Percentiles rank a stretch among this genome's conserved stretches.
phyloP scores from a whole-genome alignment of 2,888 invertebrate species.

The Neria commutata region DNA sequence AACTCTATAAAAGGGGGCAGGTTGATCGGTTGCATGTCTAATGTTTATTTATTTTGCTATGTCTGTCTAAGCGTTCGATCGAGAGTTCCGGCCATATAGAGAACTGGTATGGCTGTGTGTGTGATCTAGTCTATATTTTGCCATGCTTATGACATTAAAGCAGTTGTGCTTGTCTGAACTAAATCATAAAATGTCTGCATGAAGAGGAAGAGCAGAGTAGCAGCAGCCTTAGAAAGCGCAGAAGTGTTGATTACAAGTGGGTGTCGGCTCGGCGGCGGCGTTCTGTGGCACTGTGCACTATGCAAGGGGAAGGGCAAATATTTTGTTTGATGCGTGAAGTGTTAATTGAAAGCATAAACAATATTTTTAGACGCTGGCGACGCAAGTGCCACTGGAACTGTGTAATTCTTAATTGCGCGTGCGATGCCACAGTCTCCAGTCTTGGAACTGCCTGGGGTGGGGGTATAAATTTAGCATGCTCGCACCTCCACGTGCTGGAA shows the following conservation, averaged over 20 bases:
- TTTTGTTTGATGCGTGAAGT: not conserved
- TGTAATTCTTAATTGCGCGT: not conserved
- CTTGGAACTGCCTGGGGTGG: not conserved
- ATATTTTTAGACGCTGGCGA: not conserved
- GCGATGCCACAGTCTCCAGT: not conserved
- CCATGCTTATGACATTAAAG: not conserved
- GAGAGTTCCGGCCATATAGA: constrained; percentile 24
- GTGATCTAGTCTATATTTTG: not conserved
- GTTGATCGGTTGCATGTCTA: not conserved
- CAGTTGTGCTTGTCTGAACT: no score
- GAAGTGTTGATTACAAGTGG: no score
- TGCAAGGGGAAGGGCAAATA: no score
- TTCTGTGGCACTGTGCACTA: no score
- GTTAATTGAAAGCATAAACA: constrained; percentile 1
- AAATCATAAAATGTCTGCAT: no score
- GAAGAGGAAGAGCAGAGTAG: no score
- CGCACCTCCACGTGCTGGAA: not conserved
- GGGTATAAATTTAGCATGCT: not conserved
- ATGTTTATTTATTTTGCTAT: not conserved
- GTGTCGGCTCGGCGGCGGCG: no score
- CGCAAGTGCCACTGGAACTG: not conserved
- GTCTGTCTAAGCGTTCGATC: not conserved
- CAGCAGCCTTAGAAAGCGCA: no score
- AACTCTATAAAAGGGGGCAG: constrained; percentile 42
- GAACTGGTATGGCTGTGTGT: no score